These are phyloP conservation scores for Oryzias woworae DNA, from an alignment of 2,113 vertebrate species.

Conservation along the genomic window DNA sequence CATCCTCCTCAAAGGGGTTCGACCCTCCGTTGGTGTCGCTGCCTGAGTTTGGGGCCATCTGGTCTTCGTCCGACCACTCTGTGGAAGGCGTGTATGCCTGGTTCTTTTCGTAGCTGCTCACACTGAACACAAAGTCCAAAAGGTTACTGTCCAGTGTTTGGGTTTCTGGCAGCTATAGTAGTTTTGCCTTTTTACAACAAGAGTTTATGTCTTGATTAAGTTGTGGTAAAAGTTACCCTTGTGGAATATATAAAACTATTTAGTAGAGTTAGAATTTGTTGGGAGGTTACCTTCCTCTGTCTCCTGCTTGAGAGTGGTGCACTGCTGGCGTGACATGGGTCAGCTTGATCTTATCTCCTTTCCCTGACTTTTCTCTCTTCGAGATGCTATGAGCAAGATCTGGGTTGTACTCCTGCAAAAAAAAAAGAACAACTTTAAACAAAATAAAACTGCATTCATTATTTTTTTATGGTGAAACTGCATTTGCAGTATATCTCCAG, in stretches of 20 bases:
- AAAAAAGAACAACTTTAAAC: neutral
- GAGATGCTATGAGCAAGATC: slow-evolving; percentile 84
- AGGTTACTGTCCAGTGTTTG: no score
- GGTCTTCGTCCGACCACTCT: slow-evolving; percentile 93
- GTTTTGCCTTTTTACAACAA: no score
- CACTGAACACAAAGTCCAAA: slow-evolving; percentile 63
- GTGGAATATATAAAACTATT: no score
- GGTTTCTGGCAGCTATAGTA: no score
- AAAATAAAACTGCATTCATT: neutral
- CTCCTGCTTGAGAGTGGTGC: slow-evolving; percentile 76
- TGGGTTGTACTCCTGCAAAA: slow-evolving; percentile 90
- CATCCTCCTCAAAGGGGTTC: slow-evolving; percentile 92
- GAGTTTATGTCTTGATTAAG: no score
- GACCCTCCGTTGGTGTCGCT: slow-evolving; percentile 86
- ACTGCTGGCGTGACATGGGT: slow-evolving; percentile 74
- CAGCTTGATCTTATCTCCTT: slow-evolving; percentile 77
- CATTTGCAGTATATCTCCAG: no score
- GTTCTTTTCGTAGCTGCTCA: slow-evolving; percentile 91
- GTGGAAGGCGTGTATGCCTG: slow-evolving; percentile 80
- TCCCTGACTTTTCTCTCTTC: slow-evolving; percentile 88
- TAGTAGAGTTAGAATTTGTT: neutral
- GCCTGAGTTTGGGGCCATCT: slow-evolving; percentile 80
- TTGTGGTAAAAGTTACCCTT: neutral
- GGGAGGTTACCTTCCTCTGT: slow-evolving; percentile 82
- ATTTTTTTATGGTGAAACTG: neutral